These are phyloP conservation scores for Peromyscus californicus DNA, from an alignment of 2,113 vertebrate genomes.

Conservation along the genomic window DNA sequence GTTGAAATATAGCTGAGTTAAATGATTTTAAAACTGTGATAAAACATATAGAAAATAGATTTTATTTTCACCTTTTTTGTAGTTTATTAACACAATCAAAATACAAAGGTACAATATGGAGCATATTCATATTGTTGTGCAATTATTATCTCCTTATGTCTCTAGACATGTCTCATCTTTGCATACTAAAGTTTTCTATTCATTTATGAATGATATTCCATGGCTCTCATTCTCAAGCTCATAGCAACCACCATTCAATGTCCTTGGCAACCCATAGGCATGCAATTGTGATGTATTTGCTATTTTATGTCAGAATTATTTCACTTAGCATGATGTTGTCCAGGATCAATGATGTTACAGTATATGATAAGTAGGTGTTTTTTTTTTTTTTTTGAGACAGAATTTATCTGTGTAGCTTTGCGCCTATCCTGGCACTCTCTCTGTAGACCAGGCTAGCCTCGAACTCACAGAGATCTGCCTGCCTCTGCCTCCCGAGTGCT, in stretches of 20 bases:
- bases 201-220: neutral
- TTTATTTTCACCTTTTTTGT: neutral
- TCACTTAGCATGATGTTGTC: neutral
- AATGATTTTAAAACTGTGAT: neutral
- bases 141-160: neutral
- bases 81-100: neutral
- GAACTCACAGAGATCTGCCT: too few species aligned
- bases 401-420: too few species aligned
- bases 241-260: neutral
- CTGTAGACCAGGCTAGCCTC: too few species aligned
- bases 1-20: neutral
- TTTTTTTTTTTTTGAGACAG: too few species aligned
- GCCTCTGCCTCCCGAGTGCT: too few species aligned
- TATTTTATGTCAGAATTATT: neutral
- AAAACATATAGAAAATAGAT: neutral
- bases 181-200: neutral
- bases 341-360: neutral
- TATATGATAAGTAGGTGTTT: neutral
- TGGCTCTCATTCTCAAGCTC: accelerated
- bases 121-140: neutral
- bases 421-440: too few species aligned
- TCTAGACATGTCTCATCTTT: neutral
- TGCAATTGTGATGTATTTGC: neutral
- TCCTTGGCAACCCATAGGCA: neutral
- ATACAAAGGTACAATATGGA: too few species aligned